These are phyloP conservation scores for Pseudococcus jackbeardsleyi DNA, from an alignment of 2,888 invertebrate genomes.

Conservation along the genomic window DNA sequence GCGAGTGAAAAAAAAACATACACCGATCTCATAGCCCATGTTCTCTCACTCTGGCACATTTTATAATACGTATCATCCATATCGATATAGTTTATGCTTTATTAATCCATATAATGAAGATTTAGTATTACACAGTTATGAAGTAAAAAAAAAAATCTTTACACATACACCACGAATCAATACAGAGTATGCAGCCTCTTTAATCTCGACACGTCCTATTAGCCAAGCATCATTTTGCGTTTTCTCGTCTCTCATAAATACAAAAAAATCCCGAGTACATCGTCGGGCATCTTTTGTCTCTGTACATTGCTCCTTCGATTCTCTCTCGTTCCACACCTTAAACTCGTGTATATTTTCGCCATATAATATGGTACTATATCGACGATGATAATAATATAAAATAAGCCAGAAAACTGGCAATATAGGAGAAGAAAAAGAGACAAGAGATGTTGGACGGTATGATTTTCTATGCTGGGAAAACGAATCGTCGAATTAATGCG, in stretches of 20 bases:
- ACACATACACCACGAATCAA: background rate
- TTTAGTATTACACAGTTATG: slow-evolving; percentile 56
- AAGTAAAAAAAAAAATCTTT: background rate
- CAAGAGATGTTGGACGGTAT: background rate
- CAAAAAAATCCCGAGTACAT: background rate
- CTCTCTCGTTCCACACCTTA: background rate
- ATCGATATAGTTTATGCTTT: slow-evolving; percentile 63
- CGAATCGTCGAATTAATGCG: background rate
- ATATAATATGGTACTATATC: background rate
- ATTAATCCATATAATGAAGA: slow-evolving; percentile 64
- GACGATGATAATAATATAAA: background rate
- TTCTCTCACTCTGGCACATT: background rate
- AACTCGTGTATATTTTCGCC: background rate
- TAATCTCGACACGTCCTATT: slow-evolving; percentile 38
- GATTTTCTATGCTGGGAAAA: slow-evolving; percentile 8
- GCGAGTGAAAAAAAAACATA: background rate
- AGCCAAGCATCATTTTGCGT: slow-evolving; percentile 25
- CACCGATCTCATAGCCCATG: background rate
- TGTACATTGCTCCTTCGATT: background rate
- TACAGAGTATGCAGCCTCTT: background rate
- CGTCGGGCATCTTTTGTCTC: background rate
- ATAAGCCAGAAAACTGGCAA: background rate
- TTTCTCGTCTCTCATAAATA: background rate
- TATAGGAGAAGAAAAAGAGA: background rate
- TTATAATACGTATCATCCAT: background rate